A percentile compares a stretch with the other conserved stretches of the same genome.
Conservation (phyloP, 2,113 vertebrate genomes). For the Melanocharis versteri region DNA sequence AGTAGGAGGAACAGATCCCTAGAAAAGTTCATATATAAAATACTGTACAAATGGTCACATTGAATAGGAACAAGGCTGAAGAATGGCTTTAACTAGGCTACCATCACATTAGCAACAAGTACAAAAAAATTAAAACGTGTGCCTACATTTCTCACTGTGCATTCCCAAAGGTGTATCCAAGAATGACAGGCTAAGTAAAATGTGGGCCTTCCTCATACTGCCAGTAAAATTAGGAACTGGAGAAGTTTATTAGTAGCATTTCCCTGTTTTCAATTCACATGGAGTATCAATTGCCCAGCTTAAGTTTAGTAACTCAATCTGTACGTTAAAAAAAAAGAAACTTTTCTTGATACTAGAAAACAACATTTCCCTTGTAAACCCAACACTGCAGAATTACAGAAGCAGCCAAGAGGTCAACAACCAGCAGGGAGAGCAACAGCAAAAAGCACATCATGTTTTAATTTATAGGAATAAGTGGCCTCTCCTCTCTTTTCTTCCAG, state of each 20-base stretch:
- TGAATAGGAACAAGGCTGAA: background rate
- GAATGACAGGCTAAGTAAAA: slow-evolving; percentile 3
- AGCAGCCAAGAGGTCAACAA: slow-evolving; percentile 28
- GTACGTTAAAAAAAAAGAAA: background rate
- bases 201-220: background rate
- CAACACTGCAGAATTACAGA: slow-evolving; percentile 52
- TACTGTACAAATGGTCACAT: slow-evolving; percentile 9
- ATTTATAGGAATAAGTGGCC: slow-evolving; percentile 75
- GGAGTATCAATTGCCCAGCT: slow-evolving; percentile 11
- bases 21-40: slow-evolving; percentile 51
- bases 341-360: slow-evolving; percentile 31
- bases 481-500: slow-evolving; percentile 80
- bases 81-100: background rate
- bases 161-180: background rate
- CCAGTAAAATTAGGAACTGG: slow-evolving; percentile 14
- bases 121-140: background rate
- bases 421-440: slow-evolving; percentile 6
- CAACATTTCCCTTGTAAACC: slow-evolving; percentile 19
- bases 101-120: background rate
- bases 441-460: slow-evolving; percentile 48
- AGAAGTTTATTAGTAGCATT: background rate
- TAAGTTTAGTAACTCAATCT: background rate
- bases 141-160: slow-evolving; percentile 8
- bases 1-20: background rate
- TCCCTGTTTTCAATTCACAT: background rate